phyloP scores from a whole-genome alignment of 2,888 invertebrate genomes.

The Oxytorus armatus region DNA sequence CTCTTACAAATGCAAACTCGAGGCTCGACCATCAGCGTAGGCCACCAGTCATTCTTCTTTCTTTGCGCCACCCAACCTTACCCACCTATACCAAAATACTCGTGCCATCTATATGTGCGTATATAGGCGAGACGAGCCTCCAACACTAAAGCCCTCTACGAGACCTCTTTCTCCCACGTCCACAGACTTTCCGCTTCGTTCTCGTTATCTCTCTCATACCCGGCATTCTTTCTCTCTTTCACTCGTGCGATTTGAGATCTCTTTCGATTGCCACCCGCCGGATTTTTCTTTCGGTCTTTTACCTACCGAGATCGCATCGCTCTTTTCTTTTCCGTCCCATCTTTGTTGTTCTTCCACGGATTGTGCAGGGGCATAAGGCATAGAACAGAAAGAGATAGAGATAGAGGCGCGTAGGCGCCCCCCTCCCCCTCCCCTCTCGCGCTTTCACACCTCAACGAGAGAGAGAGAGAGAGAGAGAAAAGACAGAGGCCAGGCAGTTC shows the following conservation, averaged over 20 bases:
- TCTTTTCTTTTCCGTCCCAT: constrained; percentile 54
- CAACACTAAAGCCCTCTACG: constrained; percentile 31
- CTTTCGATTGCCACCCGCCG: constrained; percentile 62
- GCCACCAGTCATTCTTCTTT: constrained; percentile 80
- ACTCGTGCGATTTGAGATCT: too few species aligned
- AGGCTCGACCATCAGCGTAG: constrained; percentile 71
- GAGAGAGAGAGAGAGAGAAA: constrained; percentile 49
- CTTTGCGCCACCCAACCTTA: constrained; percentile 77
- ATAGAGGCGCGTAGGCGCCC: constrained; percentile 74
- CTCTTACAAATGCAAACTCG: constrained; percentile 46
- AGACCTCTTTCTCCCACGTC: constrained; percentile 62
- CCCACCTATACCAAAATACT: constrained; percentile 64
- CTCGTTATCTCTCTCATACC: constrained; percentile 69
- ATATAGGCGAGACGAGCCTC: neutral
- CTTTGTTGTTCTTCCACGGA: constrained; percentile 62
- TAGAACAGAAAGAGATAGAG: constrained; percentile 45
- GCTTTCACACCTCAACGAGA: constrained; percentile 65
- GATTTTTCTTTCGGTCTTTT: constrained; percentile 59
- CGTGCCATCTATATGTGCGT: constrained; percentile 17
- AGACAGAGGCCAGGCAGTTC: constrained; percentile 49
- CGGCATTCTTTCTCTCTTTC: constrained; percentile 38
- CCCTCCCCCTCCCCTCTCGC: constrained; percentile 72
- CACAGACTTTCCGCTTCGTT: constrained; percentile 54
- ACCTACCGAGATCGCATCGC: constrained; percentile 56
- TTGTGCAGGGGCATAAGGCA: constrained; percentile 32